Base-by-base conservation (phyloP, 2,888 invertebrate genomes). In the Synanthedon tipuliformis region DNA sequence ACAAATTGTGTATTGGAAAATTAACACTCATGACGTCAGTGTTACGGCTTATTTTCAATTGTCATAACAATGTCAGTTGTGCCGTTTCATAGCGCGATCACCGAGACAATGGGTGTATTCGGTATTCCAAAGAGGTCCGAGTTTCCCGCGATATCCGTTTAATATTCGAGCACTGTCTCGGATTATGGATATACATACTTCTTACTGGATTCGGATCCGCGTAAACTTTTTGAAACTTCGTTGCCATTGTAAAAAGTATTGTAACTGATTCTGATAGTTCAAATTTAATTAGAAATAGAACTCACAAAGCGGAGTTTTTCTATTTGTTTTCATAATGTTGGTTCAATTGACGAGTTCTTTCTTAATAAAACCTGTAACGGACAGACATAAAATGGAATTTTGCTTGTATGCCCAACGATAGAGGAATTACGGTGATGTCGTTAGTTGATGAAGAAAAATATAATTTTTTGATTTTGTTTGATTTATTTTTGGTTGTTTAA, bases 71-170 rank as follows among this genome's bases (percentile, higher is more conserved):
- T 40, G 52, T 10, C 50, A 40, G 8, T 50, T 53, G 23, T 12
- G 52, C 13, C 52, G 8, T 41, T 41, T 27, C 13, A 13, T 40
- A 34, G 15, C 10, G 16, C 10, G 13, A 13, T 53, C 53, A 34
- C 54, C 54, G 49, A 65, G 64, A 76, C 78, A 77, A 80, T 80
- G 53, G 59, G 53, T 60, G 65, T 66, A 62, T 68, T 81, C 68
- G 67, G 75, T 78, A 82, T 83, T 80, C 82, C 57, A 60, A 56
- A 52, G 59, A 51, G 62, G 77, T 78, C 59, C 61, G 61, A 61
- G 71, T 71, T 81, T 79, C 77, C 79, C 75, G 81, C 74, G 75
- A 75, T 71, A 66, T 68, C 63, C 64, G 63, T 62, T 80, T 78
- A 73, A 77, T 77, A 81, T 79, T 78, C 77, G 41, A 41, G 51